These are phyloP conservation scores for Deroptyus accipitrinus DNA, from an alignment of 2,113 vertebrate genomes.

Conservation along the genomic window DNA sequence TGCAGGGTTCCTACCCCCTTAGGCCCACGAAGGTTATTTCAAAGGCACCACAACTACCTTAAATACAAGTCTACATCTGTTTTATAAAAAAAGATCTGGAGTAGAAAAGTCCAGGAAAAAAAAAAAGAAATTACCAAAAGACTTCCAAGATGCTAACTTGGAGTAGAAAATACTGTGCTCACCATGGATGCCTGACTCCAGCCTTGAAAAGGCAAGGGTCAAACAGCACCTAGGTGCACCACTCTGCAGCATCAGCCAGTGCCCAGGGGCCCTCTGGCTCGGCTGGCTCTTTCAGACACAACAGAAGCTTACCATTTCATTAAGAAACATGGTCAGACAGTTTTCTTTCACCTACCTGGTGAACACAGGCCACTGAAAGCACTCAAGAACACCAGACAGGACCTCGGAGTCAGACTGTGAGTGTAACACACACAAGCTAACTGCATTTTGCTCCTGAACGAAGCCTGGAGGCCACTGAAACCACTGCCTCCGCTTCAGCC, in stretches of 20 bases:
- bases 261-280: fast-evolving
- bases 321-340: fast-evolving
- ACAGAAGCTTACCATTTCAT: neutral
- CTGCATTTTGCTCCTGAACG: neutral
- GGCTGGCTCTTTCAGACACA: neutral
- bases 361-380: neutral
- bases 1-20: neutral
- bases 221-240: neutral
- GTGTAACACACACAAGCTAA: neutral
- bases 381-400: fast-evolving
- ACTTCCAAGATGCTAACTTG: fast-evolving
- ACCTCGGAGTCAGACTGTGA: fast-evolving
- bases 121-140: neutral
- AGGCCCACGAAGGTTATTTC: neutral
- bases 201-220: neutral
- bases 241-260: neutral
- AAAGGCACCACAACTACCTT: neutral
- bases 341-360: neutral
- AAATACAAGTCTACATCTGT: neutral
- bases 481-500: fast-evolving
- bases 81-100: neutral
- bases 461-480: neutral
- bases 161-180: neutral
- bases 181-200: neutral
- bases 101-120: neutral